Evolutionary conservation across 2,888 invertebrate genomes (phyloP), one percentile per base, ranked within the genome.

Genomic region (Brenthis ino): DNA sequence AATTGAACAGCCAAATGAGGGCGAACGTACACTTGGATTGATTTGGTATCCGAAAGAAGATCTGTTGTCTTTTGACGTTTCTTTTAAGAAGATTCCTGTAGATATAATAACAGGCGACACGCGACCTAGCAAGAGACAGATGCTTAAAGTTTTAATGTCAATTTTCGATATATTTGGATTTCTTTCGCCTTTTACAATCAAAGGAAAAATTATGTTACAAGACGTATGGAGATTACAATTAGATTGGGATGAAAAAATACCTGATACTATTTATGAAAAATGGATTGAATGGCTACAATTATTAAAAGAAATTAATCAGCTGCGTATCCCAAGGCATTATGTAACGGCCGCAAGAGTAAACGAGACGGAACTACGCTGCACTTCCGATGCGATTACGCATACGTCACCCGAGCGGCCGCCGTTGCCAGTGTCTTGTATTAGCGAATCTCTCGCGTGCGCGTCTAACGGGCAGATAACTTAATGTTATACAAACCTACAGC

Each of bases 151-250:
- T n/a, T 37, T 76, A 47, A 78, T 78, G 76, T 76, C 74, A 1
- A 66, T 76, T 13, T 76, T 73, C 37, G 76, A 77, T 57, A 68
- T 75, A 0, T 72, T 71, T n/a, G 77, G 77, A 4, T 73, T 77
- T 54, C 53, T 78, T 3, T 47, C 76, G 6, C 78, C 77, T 3
- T 75, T 76, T 20, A 77, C 75, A 0, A 75, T 79, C 12, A 66
- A 74, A 16, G 77, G 74, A 6, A 74, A 70, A 67, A 76, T 78
- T 6, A 58, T 79, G 20, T 20, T 80, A 2, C 78, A 77, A 68
- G 14, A 51, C 3, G 4, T 14, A 51, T 51, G 51, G 51, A n/a
- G 14, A 51, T n/a, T n/a, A 51, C n/a, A 14, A n/a, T n/a, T 51
- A 5, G 51, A 51, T 51, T 70, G 73, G 37, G 56, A 58, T 11